phyloP scores from a whole-genome alignment of 2,888 invertebrate genomes.

The Chrysolina americana region DNA sequence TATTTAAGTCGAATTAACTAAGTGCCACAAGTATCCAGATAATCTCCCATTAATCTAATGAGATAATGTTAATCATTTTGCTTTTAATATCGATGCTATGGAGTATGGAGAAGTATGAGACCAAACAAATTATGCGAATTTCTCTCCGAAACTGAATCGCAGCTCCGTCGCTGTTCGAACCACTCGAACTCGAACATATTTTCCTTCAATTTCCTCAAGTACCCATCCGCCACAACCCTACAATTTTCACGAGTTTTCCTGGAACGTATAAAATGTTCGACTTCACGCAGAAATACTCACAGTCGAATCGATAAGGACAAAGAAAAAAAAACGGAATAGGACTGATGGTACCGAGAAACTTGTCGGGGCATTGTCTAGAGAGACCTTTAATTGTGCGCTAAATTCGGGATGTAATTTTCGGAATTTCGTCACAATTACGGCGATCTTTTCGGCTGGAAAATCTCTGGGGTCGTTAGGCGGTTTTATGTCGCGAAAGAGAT shows the following conservation, averaged over 20 bases:
- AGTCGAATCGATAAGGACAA: constrained; percentile 7
- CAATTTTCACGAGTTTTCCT: not conserved
- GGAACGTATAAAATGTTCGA: not conserved
- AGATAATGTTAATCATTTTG: no score
- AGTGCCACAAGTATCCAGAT: no score
- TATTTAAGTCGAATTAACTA: no score
- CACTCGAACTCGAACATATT: not conserved
- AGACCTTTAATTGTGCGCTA: constrained; percentile 26
- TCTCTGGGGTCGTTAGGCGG: not conserved
- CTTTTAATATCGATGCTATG: no score
- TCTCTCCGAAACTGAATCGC: no score
- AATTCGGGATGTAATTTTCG: constrained; percentile 30
- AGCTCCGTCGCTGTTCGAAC: no score
- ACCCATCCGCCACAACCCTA: not conserved
- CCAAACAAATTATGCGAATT: no score
- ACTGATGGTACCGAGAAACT: constrained; percentile 10
- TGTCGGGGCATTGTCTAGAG: constrained; percentile 4
- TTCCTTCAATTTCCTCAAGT: not conserved
- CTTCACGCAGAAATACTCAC: not conserved
- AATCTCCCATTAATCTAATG: no score
- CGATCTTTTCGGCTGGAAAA: constrained; percentile 24
- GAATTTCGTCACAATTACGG: constrained; percentile 24
- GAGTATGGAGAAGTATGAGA: no score
- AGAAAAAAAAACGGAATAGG: not conserved
- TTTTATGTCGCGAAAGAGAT: not conserved